Percentiles rank a stretch among this genome's conserved stretches.
Evolutionary conservation across 2,113 vertebrate genomes (phyloP).

Genomic region (Eublepharis macularius): DNA sequence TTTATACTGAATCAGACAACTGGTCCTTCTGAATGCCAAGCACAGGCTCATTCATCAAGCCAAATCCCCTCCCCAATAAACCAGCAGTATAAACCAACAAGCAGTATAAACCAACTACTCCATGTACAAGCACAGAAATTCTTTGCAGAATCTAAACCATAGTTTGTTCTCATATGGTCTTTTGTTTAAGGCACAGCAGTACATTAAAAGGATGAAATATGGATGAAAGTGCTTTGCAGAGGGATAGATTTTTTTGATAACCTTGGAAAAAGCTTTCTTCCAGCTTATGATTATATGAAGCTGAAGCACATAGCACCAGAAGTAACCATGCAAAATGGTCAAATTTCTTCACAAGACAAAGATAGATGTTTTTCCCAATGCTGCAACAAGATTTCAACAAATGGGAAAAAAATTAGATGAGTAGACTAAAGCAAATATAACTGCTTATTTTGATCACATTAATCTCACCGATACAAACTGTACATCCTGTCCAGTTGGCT

Average conservation of each 20-base stretch:
- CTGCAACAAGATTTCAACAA: background rate
- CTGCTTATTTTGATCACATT: background rate
- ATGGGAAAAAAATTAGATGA: background rate
- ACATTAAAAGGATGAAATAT: too few species aligned
- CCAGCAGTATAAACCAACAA: too few species aligned
- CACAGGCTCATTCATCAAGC: too few species aligned
- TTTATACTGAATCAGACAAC: too few species aligned
- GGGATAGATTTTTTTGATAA: background rate
- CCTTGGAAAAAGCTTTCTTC: accelerated
- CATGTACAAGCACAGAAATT: background rate
- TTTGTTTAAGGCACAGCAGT: background rate
- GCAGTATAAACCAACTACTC: background rate
- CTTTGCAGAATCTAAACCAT: background rate
- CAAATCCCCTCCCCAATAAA: too few species aligned
- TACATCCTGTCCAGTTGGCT: background rate
- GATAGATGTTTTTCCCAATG: background rate
- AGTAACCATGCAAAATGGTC: accelerated
- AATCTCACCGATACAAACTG: background rate
- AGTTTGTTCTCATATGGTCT: background rate
- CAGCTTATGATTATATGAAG: background rate
- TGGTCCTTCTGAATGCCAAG: too few species aligned
- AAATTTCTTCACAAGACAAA: background rate
- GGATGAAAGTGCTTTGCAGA: background rate
- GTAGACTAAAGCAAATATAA: background rate
- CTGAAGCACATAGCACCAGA: background rate